phyloP scores from a whole-genome alignment of 2,113 vertebrate genomes.

The Barnardius zonarius region DNA sequence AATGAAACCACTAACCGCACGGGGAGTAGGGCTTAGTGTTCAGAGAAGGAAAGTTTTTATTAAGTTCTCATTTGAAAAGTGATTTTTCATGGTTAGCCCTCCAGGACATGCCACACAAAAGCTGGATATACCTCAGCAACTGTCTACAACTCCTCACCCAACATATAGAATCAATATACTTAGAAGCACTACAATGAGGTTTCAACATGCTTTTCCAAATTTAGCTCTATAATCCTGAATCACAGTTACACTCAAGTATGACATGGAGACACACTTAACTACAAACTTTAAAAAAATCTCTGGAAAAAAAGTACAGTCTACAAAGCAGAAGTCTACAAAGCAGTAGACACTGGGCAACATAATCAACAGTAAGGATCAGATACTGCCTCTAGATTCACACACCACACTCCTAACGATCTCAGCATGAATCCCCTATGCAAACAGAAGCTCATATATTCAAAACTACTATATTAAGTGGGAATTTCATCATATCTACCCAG shows the following conservation, averaged over 20 bases:
- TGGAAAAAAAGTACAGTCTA: background rate
- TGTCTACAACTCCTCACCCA: background rate
- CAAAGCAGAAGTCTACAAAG: background rate
- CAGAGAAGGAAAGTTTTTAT: constrained; percentile 77
- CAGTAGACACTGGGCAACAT: background rate
- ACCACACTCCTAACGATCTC: background rate
- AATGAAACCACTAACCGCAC: constrained; percentile 90
- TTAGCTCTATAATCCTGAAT: constrained; percentile 2
- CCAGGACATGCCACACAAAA: constrained; percentile 46
- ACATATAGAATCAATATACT: background rate
- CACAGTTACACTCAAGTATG: background rate
- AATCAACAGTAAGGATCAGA: background rate
- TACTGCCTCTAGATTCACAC: background rate
- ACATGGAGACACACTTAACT: background rate
- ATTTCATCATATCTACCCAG: background rate
- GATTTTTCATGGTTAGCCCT: constrained; percentile 72
- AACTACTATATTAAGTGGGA: background rate
- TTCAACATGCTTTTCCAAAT: constrained; percentile 26
- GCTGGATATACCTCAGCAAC: background rate
- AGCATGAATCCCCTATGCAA: background rate
- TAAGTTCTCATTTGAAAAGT: constrained; percentile 79
- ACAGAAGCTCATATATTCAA: background rate
- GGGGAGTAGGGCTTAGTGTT: constrained; percentile 73
- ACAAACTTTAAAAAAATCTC: background rate
- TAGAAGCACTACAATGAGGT: background rate